phyloP scores from a whole-genome alignment of 1,140 invertebrate species.

The Euura lappo region DNA sequence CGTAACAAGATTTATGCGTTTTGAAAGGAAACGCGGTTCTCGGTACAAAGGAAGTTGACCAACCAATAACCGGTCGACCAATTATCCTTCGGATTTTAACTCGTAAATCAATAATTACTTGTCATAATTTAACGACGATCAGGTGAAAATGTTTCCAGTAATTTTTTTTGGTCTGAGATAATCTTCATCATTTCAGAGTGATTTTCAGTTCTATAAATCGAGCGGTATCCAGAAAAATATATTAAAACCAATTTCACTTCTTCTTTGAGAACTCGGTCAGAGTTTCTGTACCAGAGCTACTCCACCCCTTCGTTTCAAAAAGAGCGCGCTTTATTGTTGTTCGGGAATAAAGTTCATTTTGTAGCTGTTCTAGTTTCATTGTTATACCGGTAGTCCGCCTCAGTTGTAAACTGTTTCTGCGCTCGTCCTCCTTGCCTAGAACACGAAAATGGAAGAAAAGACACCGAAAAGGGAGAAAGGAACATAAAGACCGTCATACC shows the following conservation, averaged over 20 bases:
- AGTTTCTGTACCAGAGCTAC: no score
- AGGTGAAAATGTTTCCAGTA: background rate
- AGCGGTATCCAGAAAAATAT: no score
- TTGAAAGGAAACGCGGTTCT: background rate
- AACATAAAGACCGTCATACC: no score
- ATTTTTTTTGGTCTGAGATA: no score
- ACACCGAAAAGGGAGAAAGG: no score
- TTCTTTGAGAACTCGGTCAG: no score
- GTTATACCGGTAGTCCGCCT: background rate
- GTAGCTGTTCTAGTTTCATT: background rate
- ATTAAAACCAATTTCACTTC: no score
- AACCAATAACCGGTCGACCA: background rate
- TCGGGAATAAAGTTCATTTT: background rate
- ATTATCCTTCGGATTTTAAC: background rate
- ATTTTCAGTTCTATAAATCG: no score
- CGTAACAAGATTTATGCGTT: background rate
- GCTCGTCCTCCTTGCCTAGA: no score
- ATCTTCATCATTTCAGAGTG: no score
- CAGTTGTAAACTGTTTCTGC: background rate
- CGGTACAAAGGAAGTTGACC: background rate
- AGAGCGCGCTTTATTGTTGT: background rate
- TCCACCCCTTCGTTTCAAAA: background rate
- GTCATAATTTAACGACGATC: background rate
- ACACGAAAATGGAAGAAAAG: no score
- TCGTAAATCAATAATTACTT: conserved; percentile 6